These are phyloP conservation scores for Pantala flavescens DNA, from an alignment of 1,140 invertebrate genomes.

Conservation along the genomic window DNA sequence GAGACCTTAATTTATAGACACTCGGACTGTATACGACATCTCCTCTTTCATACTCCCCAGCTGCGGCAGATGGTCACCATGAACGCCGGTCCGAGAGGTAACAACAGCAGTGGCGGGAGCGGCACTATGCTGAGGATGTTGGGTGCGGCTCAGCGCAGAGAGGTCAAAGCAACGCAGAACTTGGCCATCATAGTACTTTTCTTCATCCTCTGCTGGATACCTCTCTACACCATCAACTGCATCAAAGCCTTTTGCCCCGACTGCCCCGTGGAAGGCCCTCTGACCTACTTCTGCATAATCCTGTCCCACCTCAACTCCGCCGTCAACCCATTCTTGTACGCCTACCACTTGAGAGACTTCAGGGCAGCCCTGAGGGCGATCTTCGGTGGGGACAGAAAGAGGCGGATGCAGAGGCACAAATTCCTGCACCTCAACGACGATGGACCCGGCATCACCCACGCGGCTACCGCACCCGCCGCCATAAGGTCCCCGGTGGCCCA, in stretches of 20 bases:
- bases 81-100: constrained; percentile 32
- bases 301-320: constrained; percentile 82
- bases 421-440: neutral
- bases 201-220: constrained; percentile 89
- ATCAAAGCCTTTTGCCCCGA: constrained; percentile 65
- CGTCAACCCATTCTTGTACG: constrained; percentile 77
- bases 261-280: constrained; percentile 50
- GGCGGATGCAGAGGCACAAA: neutral
- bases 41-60: constrained; percentile 29
- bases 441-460: neutral
- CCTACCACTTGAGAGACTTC: constrained; percentile 81
- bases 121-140: constrained; percentile 65
- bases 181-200: constrained; percentile 81
- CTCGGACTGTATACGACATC: too few relatives aligned
- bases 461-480: neutral
- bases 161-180: constrained; percentile 84
- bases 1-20: too few relatives aligned
- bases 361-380: constrained; percentile 46
- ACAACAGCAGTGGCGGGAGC: constrained; percentile 25
- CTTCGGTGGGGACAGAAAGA: neutral
- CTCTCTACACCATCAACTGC: constrained; percentile 83
- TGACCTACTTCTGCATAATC: constrained; percentile 75
- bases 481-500: neutral
- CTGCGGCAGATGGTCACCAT: constrained; percentile 46
- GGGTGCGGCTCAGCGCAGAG: constrained; percentile 67